phyloP scores from a whole-genome alignment of 2,888 invertebrate genomes.

The Macrosoma leucophasiata region DNA sequence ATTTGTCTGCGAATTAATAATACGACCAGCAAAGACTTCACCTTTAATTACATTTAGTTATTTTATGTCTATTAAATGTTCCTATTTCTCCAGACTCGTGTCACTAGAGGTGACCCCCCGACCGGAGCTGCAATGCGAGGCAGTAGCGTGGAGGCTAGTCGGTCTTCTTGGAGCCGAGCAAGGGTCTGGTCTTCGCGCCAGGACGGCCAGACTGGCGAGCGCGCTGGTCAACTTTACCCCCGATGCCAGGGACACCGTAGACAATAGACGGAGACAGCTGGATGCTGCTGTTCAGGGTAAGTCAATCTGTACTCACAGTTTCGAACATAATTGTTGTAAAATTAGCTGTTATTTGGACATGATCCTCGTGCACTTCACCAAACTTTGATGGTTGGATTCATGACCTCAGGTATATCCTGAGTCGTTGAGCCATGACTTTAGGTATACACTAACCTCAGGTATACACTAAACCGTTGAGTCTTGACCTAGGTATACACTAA shows the following conservation, averaged over 20 bases:
- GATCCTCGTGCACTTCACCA: no score
- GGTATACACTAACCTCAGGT: no score
- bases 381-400: no score
- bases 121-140: conserved; percentile 83
- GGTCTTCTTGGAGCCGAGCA: conserved; percentile 79
- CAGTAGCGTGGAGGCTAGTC: conserved; percentile 90
- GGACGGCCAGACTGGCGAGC: conserved; percentile 77
- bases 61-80: no score
- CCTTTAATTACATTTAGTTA: no score
- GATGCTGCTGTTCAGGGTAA: conserved; percentile 90
- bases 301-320: no score
- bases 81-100: conserved; percentile 42
- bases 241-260: conserved; percentile 79
- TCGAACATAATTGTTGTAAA: no score
- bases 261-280: conserved; percentile 81
- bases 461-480: no score
- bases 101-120: conserved; percentile 73
- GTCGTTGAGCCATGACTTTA: no score
- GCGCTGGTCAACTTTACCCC: conserved; percentile 79
- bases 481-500: no score
- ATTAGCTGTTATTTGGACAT: no score
- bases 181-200: conserved; percentile 77
- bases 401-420: no score
- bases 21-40: neutral
- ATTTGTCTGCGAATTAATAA: neutral